Percentiles rank a stretch among this genome's conserved stretches.
These are phyloP conservation scores for Eudyptes chrysolophus DNA, from an alignment of 2,113 vertebrate genomes.

Conservation along the genomic window DNA sequence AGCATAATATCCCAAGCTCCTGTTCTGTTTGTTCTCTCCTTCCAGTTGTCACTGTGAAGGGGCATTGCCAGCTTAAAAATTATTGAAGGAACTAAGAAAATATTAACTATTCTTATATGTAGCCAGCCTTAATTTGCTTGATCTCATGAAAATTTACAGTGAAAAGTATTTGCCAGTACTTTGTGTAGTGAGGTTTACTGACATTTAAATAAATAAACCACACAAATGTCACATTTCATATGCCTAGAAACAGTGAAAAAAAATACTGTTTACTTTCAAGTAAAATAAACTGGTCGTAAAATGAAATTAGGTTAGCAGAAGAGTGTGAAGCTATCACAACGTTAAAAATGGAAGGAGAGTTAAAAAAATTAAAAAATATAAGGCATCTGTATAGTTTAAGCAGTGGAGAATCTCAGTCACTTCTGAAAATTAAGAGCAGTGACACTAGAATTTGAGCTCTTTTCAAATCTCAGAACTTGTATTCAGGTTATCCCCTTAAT, in stretches of 20 bases:
- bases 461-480: background rate
- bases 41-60: background rate
- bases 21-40: background rate
- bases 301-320: background rate
- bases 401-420: background rate
- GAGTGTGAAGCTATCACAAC: background rate
- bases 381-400: background rate
- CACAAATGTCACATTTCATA: background rate
- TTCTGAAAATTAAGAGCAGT: background rate
- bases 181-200: background rate
- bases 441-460: background rate
- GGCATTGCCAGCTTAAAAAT: background rate
- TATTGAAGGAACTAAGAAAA: background rate
- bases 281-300: background rate
- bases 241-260: background rate
- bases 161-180: background rate
- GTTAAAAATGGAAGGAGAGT: background rate
- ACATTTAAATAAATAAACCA: background rate
- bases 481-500: background rate
- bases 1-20: background rate
- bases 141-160: background rate
- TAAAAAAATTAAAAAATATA: background rate
- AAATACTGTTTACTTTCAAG: background rate
- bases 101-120: background rate
- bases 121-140: background rate